Conservation (phyloP, 2,113 vertebrate genomes). For the Poeciliopsis turrubarensis region DNA sequence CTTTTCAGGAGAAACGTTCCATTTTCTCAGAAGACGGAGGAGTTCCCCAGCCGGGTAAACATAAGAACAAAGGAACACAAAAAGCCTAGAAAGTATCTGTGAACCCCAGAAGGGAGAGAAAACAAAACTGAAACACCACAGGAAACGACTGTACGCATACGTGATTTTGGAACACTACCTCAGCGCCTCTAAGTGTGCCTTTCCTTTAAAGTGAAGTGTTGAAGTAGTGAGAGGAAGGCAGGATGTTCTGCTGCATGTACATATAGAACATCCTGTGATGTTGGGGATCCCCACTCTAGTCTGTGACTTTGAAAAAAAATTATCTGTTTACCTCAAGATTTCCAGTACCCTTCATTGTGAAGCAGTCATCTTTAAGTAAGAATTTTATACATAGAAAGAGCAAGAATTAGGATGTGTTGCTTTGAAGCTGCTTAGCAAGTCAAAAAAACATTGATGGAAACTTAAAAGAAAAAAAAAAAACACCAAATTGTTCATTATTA, state of each 20-base stretch:
- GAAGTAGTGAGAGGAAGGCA: conserved; percentile 62
- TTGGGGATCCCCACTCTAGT: conserved; percentile 65
- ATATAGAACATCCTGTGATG: conserved; percentile 46
- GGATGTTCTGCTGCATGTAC: conserved; percentile 62
- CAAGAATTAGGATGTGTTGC: background rate
- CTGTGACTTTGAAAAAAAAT: conserved; percentile 1
- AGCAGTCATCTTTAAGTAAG: background rate
- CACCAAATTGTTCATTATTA: conserved; percentile 8
- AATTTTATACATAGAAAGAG: background rate
- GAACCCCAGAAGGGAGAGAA: conserved; percentile 48
- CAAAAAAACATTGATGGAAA: background rate
- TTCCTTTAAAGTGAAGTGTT: conserved; percentile 47
- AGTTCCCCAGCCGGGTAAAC: conserved; percentile 9
- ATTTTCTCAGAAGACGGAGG: conserved; percentile 7
- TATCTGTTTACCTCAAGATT: conserved; percentile 4
- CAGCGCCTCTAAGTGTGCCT: background rate
- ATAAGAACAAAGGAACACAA: background rate
- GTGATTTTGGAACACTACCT: conserved; percentile 43
- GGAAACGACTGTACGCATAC: conserved; percentile 36
- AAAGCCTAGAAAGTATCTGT: conserved; percentile 61
- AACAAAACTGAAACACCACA: conserved; percentile 65
- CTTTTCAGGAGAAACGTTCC: conserved; percentile 5
- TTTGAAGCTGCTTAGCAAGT: background rate
- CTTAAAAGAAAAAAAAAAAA: background rate
- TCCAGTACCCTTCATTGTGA: conserved; percentile 39